Base-by-base conservation (phyloP, 2,888 invertebrate genomes). In the Cheilosia vulpina region DNA sequence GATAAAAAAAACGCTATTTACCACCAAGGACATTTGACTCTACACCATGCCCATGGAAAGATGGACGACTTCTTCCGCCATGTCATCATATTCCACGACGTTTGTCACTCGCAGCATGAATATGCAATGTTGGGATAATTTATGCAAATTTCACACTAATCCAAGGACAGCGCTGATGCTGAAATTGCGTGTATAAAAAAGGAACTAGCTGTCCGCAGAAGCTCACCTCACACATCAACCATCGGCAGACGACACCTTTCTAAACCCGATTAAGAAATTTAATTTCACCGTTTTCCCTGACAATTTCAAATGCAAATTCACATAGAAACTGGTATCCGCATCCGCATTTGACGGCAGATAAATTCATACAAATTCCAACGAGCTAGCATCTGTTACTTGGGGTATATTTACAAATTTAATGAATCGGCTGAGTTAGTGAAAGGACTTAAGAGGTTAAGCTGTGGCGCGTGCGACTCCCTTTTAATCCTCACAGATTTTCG, bases 71-170 rank as follows among this genome's bases (percentile, higher is more conserved):
- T 11, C 53, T 47, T 52, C 17, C 47, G 31, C 50, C 43, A 57
- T 58, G 62, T 58, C 53, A 82, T 34, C 53, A 21, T 27, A 45
- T 45, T 34, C 24, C 19, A 38, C 57, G 47, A 31, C 53, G 31
- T 65, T 71, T 76, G 50, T 55, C 53, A 47, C 55, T 77, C 71
- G 31, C 71, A 87, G 87, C 89, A 92, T 92, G 91, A 92, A 92
- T 92, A 92, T 92, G 90, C 92, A 91, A 91, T 90, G 81, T 88
- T 89, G 91, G 91, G 91, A 92, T 92, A 92, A 92, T 92, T 92
- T 92, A 92, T 92, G 92, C 88, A 91, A 92, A 92, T 91, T 90
- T 89, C 87, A 88, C 89, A 90, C 91, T 91, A 91, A 92, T 91
- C 77, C 90, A 90, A 89, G 91, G 89, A 88, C 76, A 60, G 15